A percentile compares a stretch with the other conserved stretches of the same genome.
Conservation (phyloP, 1,140 invertebrate species). For the Drosophila ohnishii region DNA sequence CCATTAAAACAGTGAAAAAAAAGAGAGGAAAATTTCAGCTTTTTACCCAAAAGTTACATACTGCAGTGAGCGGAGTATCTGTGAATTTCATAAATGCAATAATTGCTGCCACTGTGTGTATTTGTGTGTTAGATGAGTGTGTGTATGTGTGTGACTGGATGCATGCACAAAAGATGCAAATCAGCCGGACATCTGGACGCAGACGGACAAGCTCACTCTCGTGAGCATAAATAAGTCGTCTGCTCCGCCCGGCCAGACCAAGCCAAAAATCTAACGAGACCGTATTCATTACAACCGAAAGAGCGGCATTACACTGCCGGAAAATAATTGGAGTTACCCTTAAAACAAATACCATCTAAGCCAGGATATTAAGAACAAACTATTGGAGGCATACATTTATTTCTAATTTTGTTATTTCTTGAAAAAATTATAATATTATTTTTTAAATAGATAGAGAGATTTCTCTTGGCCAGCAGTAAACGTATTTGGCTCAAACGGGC, state of each 20-base stretch:
- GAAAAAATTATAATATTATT: neutral
- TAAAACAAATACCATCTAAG: neutral
- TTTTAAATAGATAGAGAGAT: no score
- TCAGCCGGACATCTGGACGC: slow-evolving; percentile 67
- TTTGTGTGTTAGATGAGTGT: slow-evolving; percentile 10
- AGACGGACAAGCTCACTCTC: slow-evolving; percentile 46
- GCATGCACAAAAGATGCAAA: slow-evolving; percentile 77
- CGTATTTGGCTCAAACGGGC: slow-evolving; percentile 26
- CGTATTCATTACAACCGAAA: slow-evolving; percentile 63
- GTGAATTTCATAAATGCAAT: slow-evolving; percentile 76
- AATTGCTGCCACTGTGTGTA: slow-evolving; percentile 48
- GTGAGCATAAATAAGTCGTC: slow-evolving; percentile 77
- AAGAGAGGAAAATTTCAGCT: slow-evolving; percentile 1
- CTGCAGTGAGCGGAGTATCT: slow-evolving; percentile 33
- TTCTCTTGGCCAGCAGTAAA: slow-evolving; percentile 13
- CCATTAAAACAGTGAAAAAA: neutral
- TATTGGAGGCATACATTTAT: no score
- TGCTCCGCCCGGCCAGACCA: slow-evolving; percentile 28
- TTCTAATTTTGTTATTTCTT: neutral
- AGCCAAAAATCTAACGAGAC: slow-evolving; percentile 59
- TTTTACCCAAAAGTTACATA: slow-evolving; percentile 36
- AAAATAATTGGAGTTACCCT: neutral
- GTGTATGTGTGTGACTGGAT: slow-evolving; percentile 21
- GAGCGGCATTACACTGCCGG: slow-evolving; percentile 5
- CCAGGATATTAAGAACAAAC: neutral